A percentile compares a stretch with the other conserved stretches of the same genome.
Conservation (phyloP, 2,888 invertebrate genomes). For the Drosophila niveifrons region DNA sequence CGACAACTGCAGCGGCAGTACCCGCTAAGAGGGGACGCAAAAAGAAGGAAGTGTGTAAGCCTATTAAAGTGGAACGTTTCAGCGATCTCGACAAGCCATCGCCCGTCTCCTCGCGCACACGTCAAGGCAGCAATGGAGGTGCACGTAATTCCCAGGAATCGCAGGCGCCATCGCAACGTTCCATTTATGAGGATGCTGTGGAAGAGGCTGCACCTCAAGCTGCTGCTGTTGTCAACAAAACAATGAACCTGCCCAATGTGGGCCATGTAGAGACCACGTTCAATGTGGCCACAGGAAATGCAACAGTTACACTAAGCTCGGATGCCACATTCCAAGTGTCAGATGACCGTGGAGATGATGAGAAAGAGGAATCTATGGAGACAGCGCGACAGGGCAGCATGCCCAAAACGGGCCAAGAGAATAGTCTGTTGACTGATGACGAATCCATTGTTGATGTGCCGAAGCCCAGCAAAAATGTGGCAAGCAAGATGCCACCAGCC, state of each 20-base stretch:
- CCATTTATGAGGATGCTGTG: conserved; percentile 86
- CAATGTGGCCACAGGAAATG: conserved; percentile 31
- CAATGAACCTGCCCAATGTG: conserved; percentile 35
- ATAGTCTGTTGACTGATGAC: conserved; percentile 84
- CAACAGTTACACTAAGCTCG: conserved; percentile 27
- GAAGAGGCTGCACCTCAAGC: conserved; percentile 50
- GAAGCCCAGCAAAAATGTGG: conserved; percentile 23
- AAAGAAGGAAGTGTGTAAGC: conserved; percentile 75
- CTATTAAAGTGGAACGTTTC: conserved; percentile 83
- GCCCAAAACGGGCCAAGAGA: conserved; percentile 51
- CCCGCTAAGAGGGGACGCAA: conserved; percentile 71
- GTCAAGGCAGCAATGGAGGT: conserved; percentile 56
- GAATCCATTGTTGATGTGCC: conserved; percentile 73
- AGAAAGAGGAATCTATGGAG: conserved; percentile 66
- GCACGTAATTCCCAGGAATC: conserved; percentile 35
- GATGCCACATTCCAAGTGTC: conserved; percentile 65
- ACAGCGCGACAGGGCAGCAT: conserved; percentile 69
- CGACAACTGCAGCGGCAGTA: conserved; percentile 22
- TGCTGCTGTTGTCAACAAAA: conserved; percentile 48
- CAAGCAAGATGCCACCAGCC: conserved; percentile 29
- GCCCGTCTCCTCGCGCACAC: conserved; percentile 78
- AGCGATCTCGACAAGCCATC: conserved; percentile 70
- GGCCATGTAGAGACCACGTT: conserved; percentile 31
- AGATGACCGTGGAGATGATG: background rate
- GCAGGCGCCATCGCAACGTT: conserved; percentile 56